These are phyloP conservation scores for Erythrocercus mccallii DNA, from an alignment of 2,113 vertebrate species.

Conservation along the genomic window DNA sequence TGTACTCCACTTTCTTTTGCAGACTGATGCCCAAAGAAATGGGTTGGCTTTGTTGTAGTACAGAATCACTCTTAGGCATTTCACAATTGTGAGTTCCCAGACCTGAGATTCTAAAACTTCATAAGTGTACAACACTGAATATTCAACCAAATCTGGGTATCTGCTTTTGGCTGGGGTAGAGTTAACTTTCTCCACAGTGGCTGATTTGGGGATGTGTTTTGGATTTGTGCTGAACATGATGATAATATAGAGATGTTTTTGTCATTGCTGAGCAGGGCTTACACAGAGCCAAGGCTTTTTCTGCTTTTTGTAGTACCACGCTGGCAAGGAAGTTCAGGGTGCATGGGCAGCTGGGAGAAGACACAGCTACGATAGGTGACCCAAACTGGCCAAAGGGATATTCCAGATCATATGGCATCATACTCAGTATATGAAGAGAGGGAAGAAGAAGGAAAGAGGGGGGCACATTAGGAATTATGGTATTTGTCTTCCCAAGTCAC, in stretches of 20 bases:
- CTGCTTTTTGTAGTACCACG: not conserved
- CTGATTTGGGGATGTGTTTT: not conserved
- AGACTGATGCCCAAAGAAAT: not conserved
- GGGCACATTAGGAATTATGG: not conserved
- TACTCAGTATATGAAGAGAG: not conserved
- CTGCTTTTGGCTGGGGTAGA: not conserved
- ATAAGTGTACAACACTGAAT: not conserved
- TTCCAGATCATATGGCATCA: not conserved
- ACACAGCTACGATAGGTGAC: not conserved
- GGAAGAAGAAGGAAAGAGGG: not conserved
- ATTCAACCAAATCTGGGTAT: not conserved
- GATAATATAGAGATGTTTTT: not conserved
- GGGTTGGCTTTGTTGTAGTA: not conserved
- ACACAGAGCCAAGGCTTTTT: not conserved
- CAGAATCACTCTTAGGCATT: not conserved
- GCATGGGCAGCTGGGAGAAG: fast-evolving
- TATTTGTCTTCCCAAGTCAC: not conserved
- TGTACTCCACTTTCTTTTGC: not conserved
- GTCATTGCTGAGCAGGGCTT: not conserved
- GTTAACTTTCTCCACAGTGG: not conserved
- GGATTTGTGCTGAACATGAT: not conserved
- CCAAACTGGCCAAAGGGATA: not conserved
- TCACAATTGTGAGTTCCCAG: not conserved
- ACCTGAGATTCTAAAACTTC: not conserved
- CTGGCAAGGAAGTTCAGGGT: fast-evolving